Conservation (phyloP, 2,113 vertebrate genomes). For the Eclectus roratus region DNA sequence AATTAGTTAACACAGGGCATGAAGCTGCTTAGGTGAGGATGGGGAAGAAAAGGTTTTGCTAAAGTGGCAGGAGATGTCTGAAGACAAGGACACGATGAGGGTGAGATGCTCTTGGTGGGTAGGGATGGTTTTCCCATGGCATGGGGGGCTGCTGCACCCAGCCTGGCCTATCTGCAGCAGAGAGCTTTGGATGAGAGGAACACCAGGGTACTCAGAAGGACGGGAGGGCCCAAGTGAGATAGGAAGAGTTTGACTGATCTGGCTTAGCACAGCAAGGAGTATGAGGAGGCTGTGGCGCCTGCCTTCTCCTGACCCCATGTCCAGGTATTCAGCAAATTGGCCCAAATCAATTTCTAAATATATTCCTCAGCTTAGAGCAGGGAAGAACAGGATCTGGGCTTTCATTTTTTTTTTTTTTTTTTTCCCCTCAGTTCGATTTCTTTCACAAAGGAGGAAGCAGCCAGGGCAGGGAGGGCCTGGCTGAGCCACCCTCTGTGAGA, state of each 20-base stretch:
- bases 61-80: neutral
- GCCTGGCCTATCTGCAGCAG: neutral
- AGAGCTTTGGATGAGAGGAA: neutral
- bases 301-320: rapidly evolving
- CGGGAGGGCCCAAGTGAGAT: neutral
- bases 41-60: neutral
- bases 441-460: neutral
- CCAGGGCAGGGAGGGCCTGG: neutral
- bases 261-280: neutral
- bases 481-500: neutral
- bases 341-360: neutral
- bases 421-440: neutral
- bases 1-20: rapidly evolving
- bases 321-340: neutral
- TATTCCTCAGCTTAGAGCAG: neutral
- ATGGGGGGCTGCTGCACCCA: neutral
- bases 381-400: neutral
- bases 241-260: neutral
- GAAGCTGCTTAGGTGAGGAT: neutral
- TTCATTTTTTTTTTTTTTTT: neutral
- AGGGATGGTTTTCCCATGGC: neutral
- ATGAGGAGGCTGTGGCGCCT: rapidly evolving
- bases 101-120: neutral
- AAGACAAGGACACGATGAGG: neutral
- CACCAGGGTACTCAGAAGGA: rapidly evolving